Conservation (phyloP, 2,797 vertebrate genomes). For the Loris lydekkerianus region DNA sequence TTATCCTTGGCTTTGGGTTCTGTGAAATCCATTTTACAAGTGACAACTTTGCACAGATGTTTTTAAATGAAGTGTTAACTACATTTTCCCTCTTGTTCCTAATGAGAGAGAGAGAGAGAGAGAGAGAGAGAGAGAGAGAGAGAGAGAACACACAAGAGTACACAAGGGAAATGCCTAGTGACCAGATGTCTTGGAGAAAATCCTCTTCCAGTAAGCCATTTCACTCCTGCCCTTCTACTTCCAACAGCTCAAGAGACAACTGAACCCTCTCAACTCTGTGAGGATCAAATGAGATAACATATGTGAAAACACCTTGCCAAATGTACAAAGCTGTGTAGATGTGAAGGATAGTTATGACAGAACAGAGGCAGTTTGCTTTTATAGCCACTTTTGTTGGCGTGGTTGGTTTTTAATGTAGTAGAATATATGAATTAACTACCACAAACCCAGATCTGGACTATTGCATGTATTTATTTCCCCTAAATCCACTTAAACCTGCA, state of each 20-base stretch:
- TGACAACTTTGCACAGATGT: constrained; percentile 44
- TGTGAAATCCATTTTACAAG: constrained; percentile 23
- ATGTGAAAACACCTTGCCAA: neutral
- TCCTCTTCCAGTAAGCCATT: neutral
- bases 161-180: neutral
- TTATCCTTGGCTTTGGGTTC: constrained; percentile 16
- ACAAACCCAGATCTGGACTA: neutral
- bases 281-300: constrained; percentile 20
- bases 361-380: constrained; percentile 3
- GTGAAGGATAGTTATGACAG: neutral
- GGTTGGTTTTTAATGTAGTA: constrained; percentile 56
- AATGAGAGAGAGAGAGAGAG: neutral
- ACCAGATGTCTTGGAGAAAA: constrained; percentile 52
- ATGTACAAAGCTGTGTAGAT: constrained; percentile 42
- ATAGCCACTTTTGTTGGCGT: constrained; percentile 17
- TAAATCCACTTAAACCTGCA: constrained; percentile 6
- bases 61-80: constrained; percentile 63
- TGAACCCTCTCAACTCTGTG: neutral
- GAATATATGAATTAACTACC: constrained; percentile 27
- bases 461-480: constrained; percentile 38
- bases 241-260: neutral
- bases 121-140: neutral
- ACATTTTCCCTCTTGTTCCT: constrained; percentile 32
- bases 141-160: neutral
- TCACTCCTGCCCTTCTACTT: neutral